Conservation (phyloP, 2,113 vertebrate genomes). For the Seriola quinqueradiata region DNA sequence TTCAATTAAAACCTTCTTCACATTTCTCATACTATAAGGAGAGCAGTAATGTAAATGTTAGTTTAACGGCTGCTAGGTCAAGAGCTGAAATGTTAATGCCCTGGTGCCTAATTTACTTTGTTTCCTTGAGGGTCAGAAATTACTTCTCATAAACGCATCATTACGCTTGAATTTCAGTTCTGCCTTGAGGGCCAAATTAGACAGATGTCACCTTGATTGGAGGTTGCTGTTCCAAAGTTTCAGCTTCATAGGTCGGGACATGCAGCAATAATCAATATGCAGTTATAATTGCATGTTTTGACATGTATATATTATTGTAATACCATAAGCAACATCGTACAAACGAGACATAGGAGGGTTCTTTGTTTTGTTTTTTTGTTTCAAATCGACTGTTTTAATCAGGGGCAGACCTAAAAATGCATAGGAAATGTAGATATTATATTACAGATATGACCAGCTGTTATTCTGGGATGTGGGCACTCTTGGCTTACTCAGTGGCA, state of each 20-base stretch:
- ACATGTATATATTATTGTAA: neutral
- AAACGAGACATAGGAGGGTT: neutral
- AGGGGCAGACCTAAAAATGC: neutral
- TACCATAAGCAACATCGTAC: neutral
- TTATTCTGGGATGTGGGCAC: constrained; percentile 3
- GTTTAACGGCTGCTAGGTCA: constrained; percentile 51
- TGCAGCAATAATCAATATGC: constrained; percentile 9
- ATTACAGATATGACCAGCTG: constrained; percentile 47
- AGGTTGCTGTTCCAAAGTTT: constrained; percentile 56
- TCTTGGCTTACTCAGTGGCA: constrained; percentile 19
- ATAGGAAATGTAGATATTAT: constrained; percentile 24
- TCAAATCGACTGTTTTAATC: neutral
- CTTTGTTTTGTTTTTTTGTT: neutral
- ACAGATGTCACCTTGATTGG: constrained; percentile 71
- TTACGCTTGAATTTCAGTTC: constrained; percentile 69
- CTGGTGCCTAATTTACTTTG: constrained; percentile 68
- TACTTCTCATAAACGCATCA: constrained; percentile 72
- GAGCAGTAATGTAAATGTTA: constrained; percentile 60
- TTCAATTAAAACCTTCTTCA: constrained; percentile 68
- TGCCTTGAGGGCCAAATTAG: constrained; percentile 62
- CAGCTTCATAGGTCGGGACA: constrained; percentile 33
- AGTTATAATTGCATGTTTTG: constrained; percentile 20
- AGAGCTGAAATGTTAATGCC: constrained; percentile 61
- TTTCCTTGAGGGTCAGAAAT: constrained; percentile 75
- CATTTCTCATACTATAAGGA: constrained; percentile 31